Base-by-base conservation (phyloP, 2,888 invertebrate species). In the Adelognathus sp. region DNA sequence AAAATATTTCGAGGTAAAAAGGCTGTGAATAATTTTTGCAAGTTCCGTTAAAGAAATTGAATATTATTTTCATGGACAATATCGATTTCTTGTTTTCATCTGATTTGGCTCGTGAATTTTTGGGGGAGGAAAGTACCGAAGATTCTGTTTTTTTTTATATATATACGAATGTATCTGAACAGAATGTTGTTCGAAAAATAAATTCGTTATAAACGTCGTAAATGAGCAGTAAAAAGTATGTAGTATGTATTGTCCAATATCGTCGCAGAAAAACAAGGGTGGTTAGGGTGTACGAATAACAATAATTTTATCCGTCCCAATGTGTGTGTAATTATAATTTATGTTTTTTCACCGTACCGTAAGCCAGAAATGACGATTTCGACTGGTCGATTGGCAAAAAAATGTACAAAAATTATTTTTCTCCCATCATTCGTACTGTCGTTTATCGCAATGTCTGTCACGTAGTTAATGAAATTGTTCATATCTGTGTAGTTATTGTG, bases 401-500 rank as follows among this genome's bases (percentile, higher is more conserved):
- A 71, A 41, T 60, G 18, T 50, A 39, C n/a, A 50, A 16, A 52
- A 9, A 9, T 46, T 39, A 16, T 54, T 29, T 61, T 39, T 61
- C n/a, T 16, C 33, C 61, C 36, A 29, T 67, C 61, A 52, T 61
- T 54, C 64, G 52, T 76, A 66, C 69, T 63, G 39, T 77, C 69
- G 72, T 72, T 54, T 50, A 72, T 60, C 33, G 64, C 76, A 56
- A 50, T 77, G 72, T 77, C 46, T 73, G 72, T 61, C 36, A 63
- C 29, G 77, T 77, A 77, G 61, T 56, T 67, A 39, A 63, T 61
- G 16, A 46, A 36, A 63, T 58, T 31, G 50, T 36, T 50, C 52
- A 69, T 56, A 67, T 67, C 46, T 67, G 72, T 69, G 60, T 73
- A 77, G 77, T 72, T 77, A 73, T 69, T 56, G 67, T 76, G 71